These are phyloP conservation scores for Megamerina dolium DNA, from an alignment of 2,888 invertebrate species.

Conservation along the genomic window DNA sequence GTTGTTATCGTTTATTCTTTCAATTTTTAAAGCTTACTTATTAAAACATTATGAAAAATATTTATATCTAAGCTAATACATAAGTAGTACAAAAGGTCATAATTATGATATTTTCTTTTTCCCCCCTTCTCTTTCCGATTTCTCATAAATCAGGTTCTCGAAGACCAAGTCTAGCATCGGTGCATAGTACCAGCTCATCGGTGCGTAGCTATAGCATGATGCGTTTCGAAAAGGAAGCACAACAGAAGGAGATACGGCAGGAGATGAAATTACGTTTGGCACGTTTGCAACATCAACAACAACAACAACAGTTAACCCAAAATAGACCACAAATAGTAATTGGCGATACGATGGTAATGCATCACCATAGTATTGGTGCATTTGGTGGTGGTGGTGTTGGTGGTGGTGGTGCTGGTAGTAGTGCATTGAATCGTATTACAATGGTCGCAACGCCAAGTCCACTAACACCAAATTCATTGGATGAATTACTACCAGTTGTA, in stretches of 20 bases:
- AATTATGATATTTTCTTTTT: background rate
- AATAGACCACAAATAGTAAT: conserved; percentile 50
- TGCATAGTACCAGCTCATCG: conserved; percentile 78
- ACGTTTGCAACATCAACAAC: conserved; percentile 56
- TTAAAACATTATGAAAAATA: no score
- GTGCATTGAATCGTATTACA: conserved; percentile 32
- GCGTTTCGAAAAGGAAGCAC: conserved; percentile 72
- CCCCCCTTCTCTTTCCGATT: background rate
- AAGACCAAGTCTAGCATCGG: conserved; percentile 79
- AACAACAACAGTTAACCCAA: conserved; percentile 55
- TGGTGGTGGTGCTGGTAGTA: no score
- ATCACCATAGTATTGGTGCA: no score
- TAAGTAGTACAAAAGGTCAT: no score
- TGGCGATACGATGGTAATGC: conserved; percentile 48
- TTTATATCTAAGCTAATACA: no score
- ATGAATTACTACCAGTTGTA: conserved; percentile 74
- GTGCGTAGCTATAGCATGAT: conserved; percentile 75
- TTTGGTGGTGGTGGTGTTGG: no score
- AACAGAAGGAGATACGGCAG: conserved; percentile 70
- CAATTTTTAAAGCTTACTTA: no score
- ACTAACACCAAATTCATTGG: conserved; percentile 75
- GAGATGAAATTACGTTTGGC: conserved; percentile 73
- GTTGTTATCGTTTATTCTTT: no score
- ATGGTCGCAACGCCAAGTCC: conserved; percentile 62
- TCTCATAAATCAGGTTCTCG: conserved; percentile 61